These are phyloP conservation scores for Oostethus manadensis DNA, from an alignment of 2,113 vertebrate genomes.

Conservation along the genomic window DNA sequence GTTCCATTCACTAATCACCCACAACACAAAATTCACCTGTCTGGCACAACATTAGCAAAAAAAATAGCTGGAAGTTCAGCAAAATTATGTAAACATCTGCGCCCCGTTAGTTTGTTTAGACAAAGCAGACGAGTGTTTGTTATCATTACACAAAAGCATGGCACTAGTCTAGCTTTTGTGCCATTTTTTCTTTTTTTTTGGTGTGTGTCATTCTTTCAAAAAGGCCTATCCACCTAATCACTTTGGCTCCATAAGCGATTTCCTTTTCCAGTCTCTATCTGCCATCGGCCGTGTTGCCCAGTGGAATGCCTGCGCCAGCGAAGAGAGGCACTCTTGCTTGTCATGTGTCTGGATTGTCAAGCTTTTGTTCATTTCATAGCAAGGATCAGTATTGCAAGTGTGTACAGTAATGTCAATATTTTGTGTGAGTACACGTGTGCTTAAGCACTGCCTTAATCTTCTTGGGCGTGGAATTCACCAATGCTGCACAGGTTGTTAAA, in stretches of 20 bases:
- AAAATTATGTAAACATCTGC: constrained; percentile 56
- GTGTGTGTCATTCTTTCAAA: constrained; percentile 67
- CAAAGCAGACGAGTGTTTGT: constrained; percentile 59
- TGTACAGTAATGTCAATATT: background rate
- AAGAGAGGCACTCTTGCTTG: constrained; percentile 12
- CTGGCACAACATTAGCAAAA: constrained; percentile 2
- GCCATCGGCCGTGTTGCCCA: constrained; percentile 37
- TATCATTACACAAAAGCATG: constrained; percentile 62
- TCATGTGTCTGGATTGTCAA: constrained; percentile 2
- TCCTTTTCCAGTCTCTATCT: constrained; percentile 58
- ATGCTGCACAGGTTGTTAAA: no score
- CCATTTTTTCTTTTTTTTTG: constrained; percentile 64
- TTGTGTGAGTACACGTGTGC: no score
- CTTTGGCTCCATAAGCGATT: constrained; percentile 66
- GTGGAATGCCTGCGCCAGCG: constrained; percentile 20
- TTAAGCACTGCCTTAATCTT: no score
- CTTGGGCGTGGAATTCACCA: no score
- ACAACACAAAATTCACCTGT: background rate
- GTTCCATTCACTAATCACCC: no score
- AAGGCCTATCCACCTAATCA: constrained; percentile 55
- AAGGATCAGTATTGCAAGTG: background rate
- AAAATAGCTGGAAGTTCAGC: constrained; percentile 11
- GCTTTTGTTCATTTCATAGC: background rate
- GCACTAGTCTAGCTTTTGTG: constrained; percentile 48
- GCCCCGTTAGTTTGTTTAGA: constrained; percentile 43